Evolutionary conservation across 64 coral and sea anemone genomes (phyloP).

Genomic region (Pocillopora damicornis): DNA sequence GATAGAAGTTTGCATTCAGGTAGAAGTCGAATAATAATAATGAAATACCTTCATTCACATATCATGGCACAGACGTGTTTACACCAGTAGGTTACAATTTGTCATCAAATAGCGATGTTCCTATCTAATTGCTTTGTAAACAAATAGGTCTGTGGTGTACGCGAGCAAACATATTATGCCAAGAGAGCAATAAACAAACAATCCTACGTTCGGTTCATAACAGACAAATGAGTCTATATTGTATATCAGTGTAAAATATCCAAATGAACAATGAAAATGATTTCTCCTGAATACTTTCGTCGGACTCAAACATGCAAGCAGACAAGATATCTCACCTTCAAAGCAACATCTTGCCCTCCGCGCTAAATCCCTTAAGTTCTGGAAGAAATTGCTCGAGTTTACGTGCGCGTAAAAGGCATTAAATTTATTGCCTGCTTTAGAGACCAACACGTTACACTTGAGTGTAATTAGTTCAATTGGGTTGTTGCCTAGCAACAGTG

Average conservation of each 20-base stretch:
- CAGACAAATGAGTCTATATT: neutral
- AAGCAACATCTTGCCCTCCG: neutral
- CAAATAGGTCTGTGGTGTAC: neutral
- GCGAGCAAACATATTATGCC: neutral
- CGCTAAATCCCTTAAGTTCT: neutral
- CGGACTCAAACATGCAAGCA: neutral
- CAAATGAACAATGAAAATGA: neutral
- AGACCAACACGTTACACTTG: neutral
- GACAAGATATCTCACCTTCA: neutral
- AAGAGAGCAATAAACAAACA: conserved; percentile 1
- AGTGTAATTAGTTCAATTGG: neutral
- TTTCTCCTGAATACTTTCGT: neutral
- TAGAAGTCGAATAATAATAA: neutral
- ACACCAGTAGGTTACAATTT: neutral
- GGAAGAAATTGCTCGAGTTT: neutral
- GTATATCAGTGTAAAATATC: neutral
- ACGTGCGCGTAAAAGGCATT: neutral
- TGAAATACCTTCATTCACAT: neutral
- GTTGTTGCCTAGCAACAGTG: neutral
- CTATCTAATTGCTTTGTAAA: neutral
- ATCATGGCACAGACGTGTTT: neutral
- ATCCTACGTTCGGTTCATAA: neutral
- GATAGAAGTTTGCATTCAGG: no score
- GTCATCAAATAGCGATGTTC: neutral
- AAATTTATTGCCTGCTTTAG: neutral